These are phyloP conservation scores for Papilio demoleus DNA, from an alignment of 2,888 invertebrate species.

Conservation along the genomic window DNA sequence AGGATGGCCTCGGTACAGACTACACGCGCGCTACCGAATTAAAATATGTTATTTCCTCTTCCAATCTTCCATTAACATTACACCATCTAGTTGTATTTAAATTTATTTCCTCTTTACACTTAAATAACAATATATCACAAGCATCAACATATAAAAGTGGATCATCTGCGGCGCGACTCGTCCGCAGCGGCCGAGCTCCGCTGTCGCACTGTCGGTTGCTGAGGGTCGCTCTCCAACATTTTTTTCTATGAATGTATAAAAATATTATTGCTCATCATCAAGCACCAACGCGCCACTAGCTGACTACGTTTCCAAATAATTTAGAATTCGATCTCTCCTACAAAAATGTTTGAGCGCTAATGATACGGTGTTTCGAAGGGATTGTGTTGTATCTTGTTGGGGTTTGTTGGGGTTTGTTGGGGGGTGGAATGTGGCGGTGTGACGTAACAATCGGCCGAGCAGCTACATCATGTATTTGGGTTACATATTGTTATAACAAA, in stretches of 20 bases:
- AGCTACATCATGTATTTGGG: conserved; percentile 82
- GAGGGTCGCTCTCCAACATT: conserved; percentile 65
- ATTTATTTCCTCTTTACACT: conserved; percentile 80
- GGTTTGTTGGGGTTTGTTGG: conserved; percentile 52
- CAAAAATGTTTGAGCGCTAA: conserved; percentile 73
- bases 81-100: conserved; percentile 74
- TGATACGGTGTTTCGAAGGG: conserved; percentile 64
- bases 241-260: conserved; percentile 81
- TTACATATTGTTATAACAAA: conserved; percentile 51
- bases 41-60: conserved; percentile 62
- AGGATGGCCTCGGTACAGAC: conserved; percentile 57
- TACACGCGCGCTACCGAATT: conserved; percentile 75
- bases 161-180: conserved; percentile 61
- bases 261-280: conserved; percentile 83
- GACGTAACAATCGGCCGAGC: conserved; percentile 72
- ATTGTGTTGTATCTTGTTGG: conserved; percentile 51
- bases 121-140: conserved; percentile 84
- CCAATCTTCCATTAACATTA: conserved; percentile 64
- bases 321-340: conserved; percentile 75
- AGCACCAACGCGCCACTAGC: conserved; percentile 83
- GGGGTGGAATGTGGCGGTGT: conserved; percentile 53
- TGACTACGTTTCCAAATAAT: conserved; percentile 76
- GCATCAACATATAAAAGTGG: conserved; percentile 79
- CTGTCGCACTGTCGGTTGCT: conserved; percentile 54
- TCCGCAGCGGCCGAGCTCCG: conserved; percentile 54